Percentiles rank a stretch among this genome's conserved stretches.
These are phyloP conservation scores for Lepidurus couesii DNA, from an alignment of 1,140 invertebrate species.

Conservation along the genomic window DNA sequence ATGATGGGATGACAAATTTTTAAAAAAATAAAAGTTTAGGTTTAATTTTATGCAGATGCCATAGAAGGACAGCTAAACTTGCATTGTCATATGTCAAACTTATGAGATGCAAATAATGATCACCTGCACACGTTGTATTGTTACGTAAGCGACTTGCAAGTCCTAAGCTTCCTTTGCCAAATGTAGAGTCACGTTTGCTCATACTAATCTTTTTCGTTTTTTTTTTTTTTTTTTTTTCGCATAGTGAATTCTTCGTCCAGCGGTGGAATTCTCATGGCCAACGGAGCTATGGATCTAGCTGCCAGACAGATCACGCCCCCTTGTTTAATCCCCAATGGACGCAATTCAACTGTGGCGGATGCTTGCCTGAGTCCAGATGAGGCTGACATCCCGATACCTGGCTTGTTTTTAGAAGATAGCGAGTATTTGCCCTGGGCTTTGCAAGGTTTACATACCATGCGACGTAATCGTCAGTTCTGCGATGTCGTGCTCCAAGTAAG, in stretches of 20 bases:
- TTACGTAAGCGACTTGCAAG: too few species aligned
- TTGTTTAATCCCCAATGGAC: neutral
- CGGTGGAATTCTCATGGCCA: neutral
- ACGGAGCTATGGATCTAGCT: neutral
- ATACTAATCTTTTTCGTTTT: neutral
- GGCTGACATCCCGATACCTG: constrained; percentile 16
- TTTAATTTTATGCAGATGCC: too few species aligned
- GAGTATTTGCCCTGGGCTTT: constrained; percentile 53
- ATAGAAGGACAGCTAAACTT: too few species aligned
- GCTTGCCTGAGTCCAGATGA: constrained; percentile 23
- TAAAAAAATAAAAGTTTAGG: too few species aligned
- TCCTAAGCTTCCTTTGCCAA: too few species aligned
- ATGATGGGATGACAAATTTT: too few species aligned
- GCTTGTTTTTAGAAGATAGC: constrained; percentile 49
- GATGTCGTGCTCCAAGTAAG: constrained; percentile 70
- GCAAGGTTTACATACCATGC: constrained; percentile 62
- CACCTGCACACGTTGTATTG: too few species aligned
- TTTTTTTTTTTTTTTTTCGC: neutral
- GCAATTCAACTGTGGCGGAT: neutral
- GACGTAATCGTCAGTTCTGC: constrained; percentile 69
- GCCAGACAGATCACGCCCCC: constrained; percentile 1
- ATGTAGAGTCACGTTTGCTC: neutral
- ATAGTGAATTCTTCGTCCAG: neutral
- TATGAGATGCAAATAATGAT: too few species aligned
- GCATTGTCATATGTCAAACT: too few species aligned